phyloP scores from a whole-genome alignment of 2,113 vertebrate species.

The Odocoileus hemionus region DNA sequence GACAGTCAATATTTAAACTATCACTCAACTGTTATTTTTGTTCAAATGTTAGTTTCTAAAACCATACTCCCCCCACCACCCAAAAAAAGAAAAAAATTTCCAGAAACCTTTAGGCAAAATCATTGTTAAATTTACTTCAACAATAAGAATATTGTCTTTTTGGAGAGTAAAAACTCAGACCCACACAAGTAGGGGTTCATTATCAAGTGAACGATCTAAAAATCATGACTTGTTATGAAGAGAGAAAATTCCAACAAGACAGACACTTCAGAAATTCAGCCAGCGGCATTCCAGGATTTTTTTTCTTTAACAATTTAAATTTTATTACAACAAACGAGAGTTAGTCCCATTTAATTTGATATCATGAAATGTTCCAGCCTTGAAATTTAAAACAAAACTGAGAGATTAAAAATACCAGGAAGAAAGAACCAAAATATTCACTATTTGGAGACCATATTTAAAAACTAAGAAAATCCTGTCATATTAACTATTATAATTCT shows the following conservation, averaged over 20 bases:
- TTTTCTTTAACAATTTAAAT: background rate
- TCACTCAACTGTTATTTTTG: background rate
- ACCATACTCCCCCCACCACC: too few relatives aligned
- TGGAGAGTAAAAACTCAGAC: background rate
- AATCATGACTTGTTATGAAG: background rate
- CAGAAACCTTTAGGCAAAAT: slow-evolving; percentile 24
- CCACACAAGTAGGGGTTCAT: slow-evolving; percentile 15
- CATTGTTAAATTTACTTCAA: background rate
- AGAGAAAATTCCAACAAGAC: background rate
- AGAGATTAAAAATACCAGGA: background rate
- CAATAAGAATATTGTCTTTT: background rate
- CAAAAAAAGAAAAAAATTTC: background rate
- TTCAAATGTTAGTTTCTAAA: background rate
- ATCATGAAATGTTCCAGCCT: background rate
- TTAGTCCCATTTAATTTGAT: background rate
- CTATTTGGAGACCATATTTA: background rate
- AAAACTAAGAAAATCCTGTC: background rate
- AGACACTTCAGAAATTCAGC: background rate
- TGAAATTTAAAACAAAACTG: slow-evolving; percentile 34
- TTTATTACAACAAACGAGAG: slow-evolving; percentile 36
- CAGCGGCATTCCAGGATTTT: background rate
- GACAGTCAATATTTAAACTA: background rate
- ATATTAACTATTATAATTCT: background rate
- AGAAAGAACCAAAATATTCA: background rate
- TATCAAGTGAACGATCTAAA: slow-evolving; percentile 22